Conservation (phyloP, 1,140 invertebrate genomes). For the Pomacea maculata region DNA sequence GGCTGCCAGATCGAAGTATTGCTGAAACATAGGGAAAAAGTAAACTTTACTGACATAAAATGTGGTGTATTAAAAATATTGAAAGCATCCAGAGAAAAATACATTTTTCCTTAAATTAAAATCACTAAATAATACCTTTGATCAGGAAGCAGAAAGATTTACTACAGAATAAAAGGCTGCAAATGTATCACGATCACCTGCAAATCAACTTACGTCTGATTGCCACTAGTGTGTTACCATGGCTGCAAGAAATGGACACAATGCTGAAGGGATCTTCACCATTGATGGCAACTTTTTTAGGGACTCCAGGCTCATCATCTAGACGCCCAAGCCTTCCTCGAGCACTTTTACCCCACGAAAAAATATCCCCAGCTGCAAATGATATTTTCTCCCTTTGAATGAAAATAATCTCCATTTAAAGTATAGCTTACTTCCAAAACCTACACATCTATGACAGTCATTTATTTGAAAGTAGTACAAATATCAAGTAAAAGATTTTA, state of each 20-base stretch:
- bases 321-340: slow-evolving; percentile 57
- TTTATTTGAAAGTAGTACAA: too few relatives aligned
- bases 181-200: background rate
- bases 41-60: background rate
- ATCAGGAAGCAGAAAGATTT: background rate
- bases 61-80: background rate
- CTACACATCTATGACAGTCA: too few relatives aligned
- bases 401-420: too few relatives aligned
- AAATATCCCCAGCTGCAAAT: slow-evolving; percentile 53
- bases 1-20: too few relatives aligned
- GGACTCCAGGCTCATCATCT: slow-evolving; percentile 45
- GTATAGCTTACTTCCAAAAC: too few relatives aligned
- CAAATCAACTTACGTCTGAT: slow-evolving; percentile 51
- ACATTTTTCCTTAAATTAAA: background rate
- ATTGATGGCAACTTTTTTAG: slow-evolving; percentile 48
- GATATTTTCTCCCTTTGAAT: too few relatives aligned
- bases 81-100: background rate
- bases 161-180: background rate
- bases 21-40: background rate
- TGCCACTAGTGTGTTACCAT: slow-evolving; percentile 61
- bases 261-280: slow-evolving; percentile 49
- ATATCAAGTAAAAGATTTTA: too few relatives aligned
- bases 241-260: slow-evolving; percentile 57
- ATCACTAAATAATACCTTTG: background rate
- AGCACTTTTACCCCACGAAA: slow-evolving; percentile 61